Percentiles rank a stretch among this genome's conserved stretches.
These are phyloP conservation scores for Ptychodera flava DNA, from an alignment of 35 echinoderm and acorn worm species.

Conservation along the genomic window DNA sequence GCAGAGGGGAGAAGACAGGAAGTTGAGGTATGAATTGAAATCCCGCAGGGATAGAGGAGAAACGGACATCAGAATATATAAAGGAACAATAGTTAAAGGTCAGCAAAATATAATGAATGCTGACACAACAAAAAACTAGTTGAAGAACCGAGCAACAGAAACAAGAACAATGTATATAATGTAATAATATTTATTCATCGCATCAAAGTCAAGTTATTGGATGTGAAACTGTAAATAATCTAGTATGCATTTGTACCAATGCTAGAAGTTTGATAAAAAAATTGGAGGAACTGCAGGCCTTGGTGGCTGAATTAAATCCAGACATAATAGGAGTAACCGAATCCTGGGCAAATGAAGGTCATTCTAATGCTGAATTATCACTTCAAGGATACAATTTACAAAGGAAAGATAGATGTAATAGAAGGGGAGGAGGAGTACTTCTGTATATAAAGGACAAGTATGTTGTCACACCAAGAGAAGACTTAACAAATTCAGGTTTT, in stretches of 20 bases:
- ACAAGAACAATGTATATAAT: not conserved
- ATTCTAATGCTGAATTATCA: conserved; percentile 17
- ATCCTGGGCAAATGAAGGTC: conserved; percentile 34
- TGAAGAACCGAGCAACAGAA: not conserved
- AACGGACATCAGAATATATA: conserved; percentile 37
- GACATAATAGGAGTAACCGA: conserved; percentile 18
- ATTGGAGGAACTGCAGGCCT: not conserved
- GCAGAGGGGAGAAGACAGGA: conserved; percentile 19
- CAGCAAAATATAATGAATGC: not conserved
- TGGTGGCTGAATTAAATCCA: not conserved
- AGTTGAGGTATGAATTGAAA: conserved; percentile 46
- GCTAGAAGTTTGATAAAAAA: not conserved
- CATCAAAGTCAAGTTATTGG: not conserved
- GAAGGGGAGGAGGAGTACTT: conserved; percentile 22
- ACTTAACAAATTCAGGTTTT: not conserved
- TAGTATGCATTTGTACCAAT: not conserved
- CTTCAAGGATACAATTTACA: conserved; percentile 8
- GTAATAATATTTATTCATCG: not conserved
- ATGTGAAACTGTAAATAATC: not conserved
- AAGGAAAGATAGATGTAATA: conserved; percentile 8
- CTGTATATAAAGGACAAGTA: conserved; percentile 13
- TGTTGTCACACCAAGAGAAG: not conserved
- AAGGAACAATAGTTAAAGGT: conserved; percentile 28
- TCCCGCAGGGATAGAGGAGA: conserved; percentile 32
- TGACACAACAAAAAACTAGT: not conserved